Evolutionary conservation across 2,113 vertebrate species (phyloP).

Genomic region (Microtus ochrogaster): DNA sequence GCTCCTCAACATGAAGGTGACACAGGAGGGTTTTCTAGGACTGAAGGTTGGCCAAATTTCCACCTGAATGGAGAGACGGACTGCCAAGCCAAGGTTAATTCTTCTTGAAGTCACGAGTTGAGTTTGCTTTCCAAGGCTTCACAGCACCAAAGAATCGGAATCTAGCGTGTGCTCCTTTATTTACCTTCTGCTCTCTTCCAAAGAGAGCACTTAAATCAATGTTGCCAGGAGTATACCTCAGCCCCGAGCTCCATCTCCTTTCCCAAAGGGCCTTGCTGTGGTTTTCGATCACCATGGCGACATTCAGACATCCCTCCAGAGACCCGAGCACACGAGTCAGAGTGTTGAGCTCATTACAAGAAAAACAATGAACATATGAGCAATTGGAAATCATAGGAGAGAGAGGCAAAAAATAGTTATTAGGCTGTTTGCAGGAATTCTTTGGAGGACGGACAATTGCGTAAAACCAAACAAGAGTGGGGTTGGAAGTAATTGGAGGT

Average conservation of each 20-base stretch:
- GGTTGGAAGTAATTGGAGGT: slow-evolving; percentile 62
- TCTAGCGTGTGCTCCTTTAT: slow-evolving; percentile 11
- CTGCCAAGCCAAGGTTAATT: slow-evolving; percentile 49
- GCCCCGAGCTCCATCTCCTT: neutral
- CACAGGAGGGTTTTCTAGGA: neutral
- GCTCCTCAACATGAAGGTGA: slow-evolving; percentile 46
- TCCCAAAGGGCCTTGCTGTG: slow-evolving; percentile 18
- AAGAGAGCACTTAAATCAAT: slow-evolving; percentile 1
- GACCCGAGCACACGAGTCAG: slow-evolving; percentile 23
- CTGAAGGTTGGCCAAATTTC: slow-evolving; percentile 13
- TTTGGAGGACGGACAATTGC: slow-evolving; percentile 57
- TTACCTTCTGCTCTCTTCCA: slow-evolving; percentile 30
- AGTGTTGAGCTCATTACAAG: slow-evolving; percentile 62
- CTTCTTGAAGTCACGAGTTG: slow-evolving; percentile 52
- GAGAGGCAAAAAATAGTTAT: slow-evolving; percentile 53
- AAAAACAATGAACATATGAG: slow-evolving; percentile 29
- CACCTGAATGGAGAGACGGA: slow-evolving; percentile 12
- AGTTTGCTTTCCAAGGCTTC: slow-evolving; percentile 6
- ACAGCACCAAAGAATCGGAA: slow-evolving; percentile 21
- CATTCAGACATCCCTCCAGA: slow-evolving; percentile 54
- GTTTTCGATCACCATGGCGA: slow-evolving; percentile 55
- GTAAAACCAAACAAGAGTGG: slow-evolving; percentile 59
- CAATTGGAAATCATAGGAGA: slow-evolving; percentile 26
- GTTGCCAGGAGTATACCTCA: slow-evolving; percentile 4
- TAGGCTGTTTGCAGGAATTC: slow-evolving; percentile 43